Conservation (phyloP, 2,888 invertebrate species). For the Cheilosia variabilis region DNA sequence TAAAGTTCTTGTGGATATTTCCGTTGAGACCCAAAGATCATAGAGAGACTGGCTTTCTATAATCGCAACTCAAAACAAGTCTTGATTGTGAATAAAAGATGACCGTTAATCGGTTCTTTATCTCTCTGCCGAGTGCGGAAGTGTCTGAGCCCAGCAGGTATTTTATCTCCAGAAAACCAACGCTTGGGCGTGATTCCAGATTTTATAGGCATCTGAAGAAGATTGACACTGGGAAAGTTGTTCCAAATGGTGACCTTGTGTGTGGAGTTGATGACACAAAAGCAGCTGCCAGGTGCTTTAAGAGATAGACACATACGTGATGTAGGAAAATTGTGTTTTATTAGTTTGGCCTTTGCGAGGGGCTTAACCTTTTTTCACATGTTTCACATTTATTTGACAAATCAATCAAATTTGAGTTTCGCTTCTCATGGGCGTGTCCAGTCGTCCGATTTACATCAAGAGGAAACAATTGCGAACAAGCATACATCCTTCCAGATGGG, state of each 20-base stretch:
- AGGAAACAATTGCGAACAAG: too few species aligned
- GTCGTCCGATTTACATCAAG: too few species aligned
- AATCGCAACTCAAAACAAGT: slow-evolving; percentile 7
- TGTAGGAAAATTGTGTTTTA: too few species aligned
- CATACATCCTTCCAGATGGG: too few species aligned
- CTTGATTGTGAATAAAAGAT: slow-evolving; percentile 16
- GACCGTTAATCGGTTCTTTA: slow-evolving; percentile 1
- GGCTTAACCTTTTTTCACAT: too few species aligned
- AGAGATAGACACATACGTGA: too few species aligned
- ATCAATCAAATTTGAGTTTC: too few species aligned
- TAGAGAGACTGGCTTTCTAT: slow-evolving; percentile 10
- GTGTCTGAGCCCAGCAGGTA: slow-evolving; percentile 15
- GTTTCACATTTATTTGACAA: too few species aligned
- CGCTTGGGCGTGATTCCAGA: neutral
- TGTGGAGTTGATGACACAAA: neutral
- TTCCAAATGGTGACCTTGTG: slow-evolving; percentile 13
- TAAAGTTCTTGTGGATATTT: neutral
- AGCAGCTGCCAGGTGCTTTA: neutral
- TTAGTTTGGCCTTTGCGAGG: too few species aligned
- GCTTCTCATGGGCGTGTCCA: too few species aligned
- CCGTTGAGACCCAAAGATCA: slow-evolving; percentile 1
- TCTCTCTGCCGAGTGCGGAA: slow-evolving; percentile 14
- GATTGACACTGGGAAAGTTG: slow-evolving; percentile 31
- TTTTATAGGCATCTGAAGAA: neutral
- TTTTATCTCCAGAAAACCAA: neutral